These are phyloP conservation scores for Cephalopterus ornatus DNA, from an alignment of 2,113 vertebrate genomes.

Conservation along the genomic window DNA sequence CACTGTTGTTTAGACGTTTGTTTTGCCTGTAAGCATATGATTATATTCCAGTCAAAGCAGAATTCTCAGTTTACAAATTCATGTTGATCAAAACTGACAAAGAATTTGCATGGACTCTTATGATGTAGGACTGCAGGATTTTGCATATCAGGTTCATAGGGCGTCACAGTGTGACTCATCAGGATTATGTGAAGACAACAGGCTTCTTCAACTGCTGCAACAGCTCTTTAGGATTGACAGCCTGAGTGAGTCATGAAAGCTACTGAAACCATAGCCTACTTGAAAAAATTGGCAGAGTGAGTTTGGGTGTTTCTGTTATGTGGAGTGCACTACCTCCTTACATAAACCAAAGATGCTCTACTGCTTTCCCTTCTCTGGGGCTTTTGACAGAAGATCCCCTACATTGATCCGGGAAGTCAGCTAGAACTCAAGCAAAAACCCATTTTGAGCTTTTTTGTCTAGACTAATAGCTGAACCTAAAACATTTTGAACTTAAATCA, in stretches of 20 bases:
- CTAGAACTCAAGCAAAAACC: not conserved
- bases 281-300: not conserved
- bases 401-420: not conserved
- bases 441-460: not conserved
- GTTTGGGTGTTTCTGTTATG: too few relatives aligned
- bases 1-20: not conserved
- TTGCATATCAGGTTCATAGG: not conserved
- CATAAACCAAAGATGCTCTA: not conserved
- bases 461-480: not conserved
- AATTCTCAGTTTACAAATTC: not conserved
- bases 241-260: not conserved
- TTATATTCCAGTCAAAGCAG: not conserved
- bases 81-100: not conserved
- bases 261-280: not conserved
- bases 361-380: not conserved
- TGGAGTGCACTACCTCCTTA: not conserved
- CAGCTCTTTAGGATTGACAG: not conserved
- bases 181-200: not conserved
- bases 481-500: not conserved
- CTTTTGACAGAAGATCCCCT: not conserved
- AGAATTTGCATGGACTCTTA: not conserved
- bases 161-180: not conserved
- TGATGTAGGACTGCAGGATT: not conserved
- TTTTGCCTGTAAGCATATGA: not conserved
- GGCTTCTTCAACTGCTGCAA: not conserved